These are phyloP conservation scores for Falco punctatus DNA, from an alignment of 2,113 vertebrate genomes.

Conservation along the genomic window DNA sequence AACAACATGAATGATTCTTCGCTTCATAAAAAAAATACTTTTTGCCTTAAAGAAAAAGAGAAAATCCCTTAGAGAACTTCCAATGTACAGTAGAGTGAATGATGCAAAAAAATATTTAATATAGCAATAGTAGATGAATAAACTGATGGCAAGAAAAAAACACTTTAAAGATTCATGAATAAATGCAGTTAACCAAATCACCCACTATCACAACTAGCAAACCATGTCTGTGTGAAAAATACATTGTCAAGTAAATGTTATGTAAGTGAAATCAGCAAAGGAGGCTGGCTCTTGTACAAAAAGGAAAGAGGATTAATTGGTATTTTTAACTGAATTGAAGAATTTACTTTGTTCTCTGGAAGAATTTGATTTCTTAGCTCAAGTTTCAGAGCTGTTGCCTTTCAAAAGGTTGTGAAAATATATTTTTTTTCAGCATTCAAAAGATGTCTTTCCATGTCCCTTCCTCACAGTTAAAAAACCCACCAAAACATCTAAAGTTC, in stretches of 20 bases:
- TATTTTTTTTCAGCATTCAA: slow-evolving; percentile 29
- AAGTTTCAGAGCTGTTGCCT: neutral
- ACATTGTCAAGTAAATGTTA: neutral
- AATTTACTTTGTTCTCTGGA: neutral
- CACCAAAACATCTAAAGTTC: neutral
- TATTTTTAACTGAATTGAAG: slow-evolving; percentile 18
- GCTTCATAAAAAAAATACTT: neutral
- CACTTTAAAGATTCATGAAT: slow-evolving; percentile 32
- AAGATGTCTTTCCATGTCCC: neutral
- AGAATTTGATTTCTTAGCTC: slow-evolving; percentile 29
- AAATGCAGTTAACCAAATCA: slow-evolving; percentile 60
- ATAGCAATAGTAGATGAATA: neutral
- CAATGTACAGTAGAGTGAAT: neutral
- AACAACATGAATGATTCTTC: neutral
- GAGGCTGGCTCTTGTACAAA: neutral
- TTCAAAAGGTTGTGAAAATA: slow-evolving; percentile 42
- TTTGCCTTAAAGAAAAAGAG: neutral
- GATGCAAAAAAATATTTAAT: neutral
- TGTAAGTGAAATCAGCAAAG: neutral
- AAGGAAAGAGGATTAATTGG: neutral
- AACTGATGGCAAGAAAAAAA: slow-evolving; percentile 38
- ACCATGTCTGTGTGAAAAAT: slow-evolving; percentile 17
- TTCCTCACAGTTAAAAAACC: slow-evolving; percentile 1
- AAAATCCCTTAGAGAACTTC: neutral
- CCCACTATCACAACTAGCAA: slow-evolving; percentile 45